Evolutionary conservation across 2,888 invertebrate genomes (phyloP).

Genomic region (Hedya salicella): DNA sequence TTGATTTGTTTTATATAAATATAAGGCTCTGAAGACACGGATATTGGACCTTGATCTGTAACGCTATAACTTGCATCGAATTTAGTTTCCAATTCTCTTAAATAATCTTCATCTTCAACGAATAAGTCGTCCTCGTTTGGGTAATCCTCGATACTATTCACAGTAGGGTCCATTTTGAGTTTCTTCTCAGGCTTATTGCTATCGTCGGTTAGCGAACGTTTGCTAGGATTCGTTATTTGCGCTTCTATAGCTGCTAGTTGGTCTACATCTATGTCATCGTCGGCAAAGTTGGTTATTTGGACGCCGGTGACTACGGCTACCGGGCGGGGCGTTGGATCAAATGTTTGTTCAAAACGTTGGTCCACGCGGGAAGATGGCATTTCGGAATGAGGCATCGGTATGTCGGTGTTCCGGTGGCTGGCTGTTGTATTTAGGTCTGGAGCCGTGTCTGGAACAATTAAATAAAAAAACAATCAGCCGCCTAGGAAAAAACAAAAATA

Average conservation of each 20-base stretch:
- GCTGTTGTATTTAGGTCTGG: slow-evolving; percentile 54
- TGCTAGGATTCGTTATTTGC: slow-evolving; percentile 58
- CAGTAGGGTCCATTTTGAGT: slow-evolving; percentile 56
- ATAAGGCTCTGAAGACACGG: slow-evolving; percentile 67
- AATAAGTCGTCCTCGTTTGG: slow-evolving; percentile 65
- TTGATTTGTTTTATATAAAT: slow-evolving; percentile 78
- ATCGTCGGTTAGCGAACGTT: slow-evolving; percentile 55
- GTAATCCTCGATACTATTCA: slow-evolving; percentile 60
- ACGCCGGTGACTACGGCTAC: slow-evolving; percentile 59
- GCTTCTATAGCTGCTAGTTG: slow-evolving; percentile 71
- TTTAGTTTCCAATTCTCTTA: slow-evolving; percentile 45
- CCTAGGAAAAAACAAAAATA: too few species aligned
- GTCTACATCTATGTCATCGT: slow-evolving; percentile 71
- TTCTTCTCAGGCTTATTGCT: slow-evolving; percentile 64
- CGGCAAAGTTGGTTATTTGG: slow-evolving; percentile 61
- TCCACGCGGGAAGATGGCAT: slow-evolving; percentile 53
- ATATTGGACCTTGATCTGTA: slow-evolving; percentile 49
- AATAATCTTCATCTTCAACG: slow-evolving; percentile 70
- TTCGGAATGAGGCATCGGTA: slow-evolving; percentile 60
- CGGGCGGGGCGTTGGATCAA: slow-evolving; percentile 52
- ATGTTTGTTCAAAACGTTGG: slow-evolving; percentile 47
- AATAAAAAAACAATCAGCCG: too few species aligned
- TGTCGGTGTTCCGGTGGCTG: slow-evolving; percentile 56
- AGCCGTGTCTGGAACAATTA: slow-evolving; percentile 52
- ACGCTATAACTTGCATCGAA: slow-evolving; percentile 46